These are phyloP conservation scores for Conops quadrifasciatus DNA, from an alignment of 2,888 invertebrate genomes.

Conservation along the genomic window DNA sequence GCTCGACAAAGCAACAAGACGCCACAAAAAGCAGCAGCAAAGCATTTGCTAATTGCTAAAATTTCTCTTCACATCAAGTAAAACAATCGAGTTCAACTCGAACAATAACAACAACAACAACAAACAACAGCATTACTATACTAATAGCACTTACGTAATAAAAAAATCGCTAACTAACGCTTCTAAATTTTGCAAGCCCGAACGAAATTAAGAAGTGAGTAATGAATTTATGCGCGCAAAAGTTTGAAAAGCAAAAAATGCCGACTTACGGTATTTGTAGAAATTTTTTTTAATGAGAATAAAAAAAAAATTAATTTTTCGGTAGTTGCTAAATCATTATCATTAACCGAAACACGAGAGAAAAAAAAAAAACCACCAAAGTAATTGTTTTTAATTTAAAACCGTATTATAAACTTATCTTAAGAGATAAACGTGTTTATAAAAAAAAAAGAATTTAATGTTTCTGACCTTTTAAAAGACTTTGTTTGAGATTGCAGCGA, in stretches of 20 bases:
- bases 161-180: neutral
- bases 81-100: neutral
- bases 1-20: neutral
- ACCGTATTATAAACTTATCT: neutral
- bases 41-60: neutral
- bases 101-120: neutral
- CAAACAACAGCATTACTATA: neutral
- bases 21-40: too few relatives aligned
- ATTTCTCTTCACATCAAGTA: conserved; percentile 23
- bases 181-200: too few relatives aligned
- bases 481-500: conserved; percentile 8
- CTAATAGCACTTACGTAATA: neutral
- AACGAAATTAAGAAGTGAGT: too few relatives aligned
- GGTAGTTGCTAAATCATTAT: too few relatives aligned
- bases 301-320: too few relatives aligned
- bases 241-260: too few relatives aligned
- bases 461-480: conserved; percentile 20
- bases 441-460: conserved; percentile 11
- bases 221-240: too few relatives aligned
- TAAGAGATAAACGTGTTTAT: neutral
- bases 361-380: conserved; percentile 6
- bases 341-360: too few relatives aligned
- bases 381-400: conserved; percentile 10
- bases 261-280: too few relatives aligned
- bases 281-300: too few relatives aligned